These are phyloP conservation scores for Cyclura pinguis DNA, from an alignment of 2,797 vertebrate genomes.

Conservation along the genomic window DNA sequence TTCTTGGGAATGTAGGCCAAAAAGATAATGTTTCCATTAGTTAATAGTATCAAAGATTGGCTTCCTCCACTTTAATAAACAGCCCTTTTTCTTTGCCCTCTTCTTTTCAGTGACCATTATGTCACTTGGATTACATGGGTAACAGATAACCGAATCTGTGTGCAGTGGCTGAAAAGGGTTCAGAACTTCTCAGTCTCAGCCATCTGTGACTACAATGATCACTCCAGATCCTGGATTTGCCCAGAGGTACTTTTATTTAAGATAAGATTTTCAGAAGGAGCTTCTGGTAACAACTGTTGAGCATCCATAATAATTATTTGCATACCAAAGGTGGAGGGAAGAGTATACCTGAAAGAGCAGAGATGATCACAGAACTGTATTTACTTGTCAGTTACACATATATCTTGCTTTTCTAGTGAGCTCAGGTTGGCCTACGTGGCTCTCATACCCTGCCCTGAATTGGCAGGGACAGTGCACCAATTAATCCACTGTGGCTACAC, in stretches of 20 bases:
- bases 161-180: conserved; percentile 93
- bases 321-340: background rate
- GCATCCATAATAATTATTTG: background rate
- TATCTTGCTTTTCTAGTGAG: background rate
- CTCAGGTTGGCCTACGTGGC: background rate
- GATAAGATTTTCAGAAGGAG: background rate
- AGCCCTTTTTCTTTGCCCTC: background rate
- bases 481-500: too few relatives aligned
- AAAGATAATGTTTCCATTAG: too few relatives aligned
- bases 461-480: too few relatives aligned
- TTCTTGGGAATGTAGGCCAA: too few relatives aligned
- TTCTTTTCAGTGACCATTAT: conserved; percentile 90
- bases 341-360: background rate
- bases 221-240: conserved; percentile 78
- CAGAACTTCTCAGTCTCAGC: conserved; percentile 92
- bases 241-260: conserved; percentile 77
- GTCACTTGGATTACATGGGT: conserved; percentile 95
- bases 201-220: conserved; percentile 87
- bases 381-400: background rate
- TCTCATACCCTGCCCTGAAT: background rate
- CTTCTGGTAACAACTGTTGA: background rate
- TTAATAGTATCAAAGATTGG: background rate
- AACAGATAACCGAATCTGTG: conserved; percentile 88
- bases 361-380: background rate
- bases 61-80: conserved; percentile 9